Base-by-base conservation (phyloP, 2,888 invertebrate genomes). In the Leptothorax acervorum region DNA sequence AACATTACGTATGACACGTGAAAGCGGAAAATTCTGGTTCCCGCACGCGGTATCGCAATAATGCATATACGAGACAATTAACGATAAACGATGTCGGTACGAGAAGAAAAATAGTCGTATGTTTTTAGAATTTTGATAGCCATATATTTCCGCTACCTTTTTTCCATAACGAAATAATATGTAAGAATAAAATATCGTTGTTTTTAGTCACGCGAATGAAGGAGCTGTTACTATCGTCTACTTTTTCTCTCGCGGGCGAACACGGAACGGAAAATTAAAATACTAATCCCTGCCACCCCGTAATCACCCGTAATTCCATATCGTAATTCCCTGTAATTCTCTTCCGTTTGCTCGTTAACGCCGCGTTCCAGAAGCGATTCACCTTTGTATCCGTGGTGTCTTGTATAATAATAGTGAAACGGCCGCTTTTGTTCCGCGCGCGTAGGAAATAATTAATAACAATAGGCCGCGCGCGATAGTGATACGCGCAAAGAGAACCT, bases 11-110 rank as follows among this genome's bases (percentile, higher is more conserved):
- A 65, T 42, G 48, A 66, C 57, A 82, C 48, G 82, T 66, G 82
- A 84, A 84, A 84, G 74, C 73, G 84, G 66, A 84, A 82, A 84
- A 84, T 84, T 82, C 60, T 82, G 18, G 39, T 55, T 39, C 28
- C 15, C 31, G 18, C 15, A 9, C 53, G 35, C 63, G 23, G 45
- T 28, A 31, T 12, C 48, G 53, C 63, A 55, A 53, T 23, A 83
- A 70, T 18, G 9, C 3, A 23, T 76, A 65, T 39, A n/a, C n/a
- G 9, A 28, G 42, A 28, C 18, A 23, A 65, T 75, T 75, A 45
- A 45, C 31, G 12, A 39, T n/a, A 39, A 35, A 23, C n/a, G 53
- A 18, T 45, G 12, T 9, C 28, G 31, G 31, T 18, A 60, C 5
- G 28, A 51, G 23, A 35, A 39, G 39, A 70, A 31, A 70, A 51